A percentile compares a stretch with the other conserved stretches of the same genome.
Conservation (phyloP, 2,888 invertebrate species). For the Blera fallax region DNA sequence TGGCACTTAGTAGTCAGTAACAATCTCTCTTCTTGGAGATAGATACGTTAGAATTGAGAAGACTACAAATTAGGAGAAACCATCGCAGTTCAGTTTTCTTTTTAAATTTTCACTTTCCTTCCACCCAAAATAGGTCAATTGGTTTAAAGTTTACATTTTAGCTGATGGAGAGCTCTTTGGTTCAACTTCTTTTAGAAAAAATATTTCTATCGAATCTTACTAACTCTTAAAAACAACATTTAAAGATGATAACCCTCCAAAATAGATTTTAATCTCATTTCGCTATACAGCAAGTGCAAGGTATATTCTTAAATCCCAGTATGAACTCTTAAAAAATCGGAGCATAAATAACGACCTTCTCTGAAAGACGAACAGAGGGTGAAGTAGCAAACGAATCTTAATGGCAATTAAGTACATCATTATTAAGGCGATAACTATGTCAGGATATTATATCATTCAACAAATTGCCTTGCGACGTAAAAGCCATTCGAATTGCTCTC, state of each 20-base stretch:
- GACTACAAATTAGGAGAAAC: too few relatives aligned
- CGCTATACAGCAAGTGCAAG: not conserved
- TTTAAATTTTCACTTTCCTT: too few relatives aligned
- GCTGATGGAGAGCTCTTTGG: too few relatives aligned
- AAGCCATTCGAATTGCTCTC: not conserved
- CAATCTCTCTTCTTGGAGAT: too few relatives aligned
- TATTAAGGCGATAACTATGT: conserved; percentile 40
- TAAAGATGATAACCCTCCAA: too few relatives aligned
- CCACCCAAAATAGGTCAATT: too few relatives aligned
- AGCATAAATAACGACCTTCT: not conserved
- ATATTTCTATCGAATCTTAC: not conserved
- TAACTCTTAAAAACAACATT: too few relatives aligned
- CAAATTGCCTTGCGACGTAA: conserved; percentile 18
- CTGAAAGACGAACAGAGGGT: not conserved
- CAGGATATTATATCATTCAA: conserved; percentile 38
- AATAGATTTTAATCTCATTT: not conserved
- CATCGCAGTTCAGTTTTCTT: too few relatives aligned
- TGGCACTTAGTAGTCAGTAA: too few relatives aligned
- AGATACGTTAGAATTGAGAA: too few relatives aligned
- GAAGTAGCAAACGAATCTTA: not conserved
- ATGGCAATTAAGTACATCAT: conserved; percentile 17
- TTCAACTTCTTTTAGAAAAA: too few relatives aligned
- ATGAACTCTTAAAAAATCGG: not conserved
- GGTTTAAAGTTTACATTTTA: too few relatives aligned
- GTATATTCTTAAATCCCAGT: not conserved